A percentile compares a stretch with the other conserved stretches of the same genome.
Evolutionary conservation across 2,888 invertebrate species (phyloP).

Genomic region (Lottia scabra): DNA sequence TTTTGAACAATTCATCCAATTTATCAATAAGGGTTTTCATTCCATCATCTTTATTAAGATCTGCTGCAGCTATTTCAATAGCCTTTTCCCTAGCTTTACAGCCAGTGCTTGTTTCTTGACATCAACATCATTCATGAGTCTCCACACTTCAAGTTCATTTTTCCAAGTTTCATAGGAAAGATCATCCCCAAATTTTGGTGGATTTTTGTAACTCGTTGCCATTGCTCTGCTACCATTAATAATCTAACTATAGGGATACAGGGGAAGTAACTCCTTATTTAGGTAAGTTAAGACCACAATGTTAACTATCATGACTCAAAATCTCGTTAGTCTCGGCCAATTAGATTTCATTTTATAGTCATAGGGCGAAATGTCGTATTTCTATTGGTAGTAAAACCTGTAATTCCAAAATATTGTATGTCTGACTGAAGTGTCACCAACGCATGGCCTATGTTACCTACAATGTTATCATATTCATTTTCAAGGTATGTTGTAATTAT

Average conservation of each 20-base stretch:
- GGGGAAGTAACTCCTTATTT: too few species aligned
- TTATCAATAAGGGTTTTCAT: neutral
- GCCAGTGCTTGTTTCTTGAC: neutral
- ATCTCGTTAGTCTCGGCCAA: too few species aligned
- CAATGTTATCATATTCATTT: too few species aligned
- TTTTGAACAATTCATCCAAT: slow-evolving; percentile 3
- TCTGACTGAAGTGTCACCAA: too few species aligned
- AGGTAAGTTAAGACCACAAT: too few species aligned
- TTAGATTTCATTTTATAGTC: too few species aligned
- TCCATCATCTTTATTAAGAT: neutral
- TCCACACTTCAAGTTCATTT: slow-evolving; percentile 2
- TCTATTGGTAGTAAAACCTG: too few species aligned
- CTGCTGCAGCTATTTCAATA: neutral
- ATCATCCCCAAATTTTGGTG: neutral
- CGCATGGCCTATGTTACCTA: too few species aligned
- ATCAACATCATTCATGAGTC: neutral
- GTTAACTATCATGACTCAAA: too few species aligned
- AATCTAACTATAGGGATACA: neutral
- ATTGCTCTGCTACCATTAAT: slow-evolving; percentile 6
- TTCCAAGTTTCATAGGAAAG: neutral
- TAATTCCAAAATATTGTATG: too few species aligned
- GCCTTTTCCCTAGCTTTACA: neutral
- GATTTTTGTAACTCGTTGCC: slow-evolving; percentile 2
- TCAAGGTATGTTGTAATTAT: too few species aligned
- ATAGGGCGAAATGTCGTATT: too few species aligned